A percentile compares a stretch with the other conserved stretches of the same genome.
Conservation (phyloP, 2,113 vertebrate genomes). For the Anhinga rufa region DNA sequence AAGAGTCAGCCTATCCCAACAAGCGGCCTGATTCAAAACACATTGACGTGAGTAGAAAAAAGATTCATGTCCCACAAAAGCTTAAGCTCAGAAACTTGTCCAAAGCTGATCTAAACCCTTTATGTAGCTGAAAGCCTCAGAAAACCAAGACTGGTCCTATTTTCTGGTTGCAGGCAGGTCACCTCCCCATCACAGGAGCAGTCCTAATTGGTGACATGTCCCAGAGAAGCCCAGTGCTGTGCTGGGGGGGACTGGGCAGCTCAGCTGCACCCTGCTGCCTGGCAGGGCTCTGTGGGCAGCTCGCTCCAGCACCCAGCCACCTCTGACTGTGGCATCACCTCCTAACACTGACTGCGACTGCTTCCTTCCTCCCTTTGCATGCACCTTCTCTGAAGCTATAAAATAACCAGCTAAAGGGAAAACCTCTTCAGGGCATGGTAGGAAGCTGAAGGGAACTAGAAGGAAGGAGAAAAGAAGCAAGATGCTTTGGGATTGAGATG, state of each 20-base stretch:
- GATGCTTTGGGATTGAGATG: neutral
- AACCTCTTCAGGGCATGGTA: fast-evolving
- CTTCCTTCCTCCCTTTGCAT: neutral
- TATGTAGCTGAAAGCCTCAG: slow-evolving; percentile 21
- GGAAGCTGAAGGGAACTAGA: neutral
- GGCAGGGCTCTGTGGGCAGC: neutral
- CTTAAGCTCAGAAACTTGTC: slow-evolving; percentile 16
- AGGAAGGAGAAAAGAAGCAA: neutral
- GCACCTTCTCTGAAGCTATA: neutral
- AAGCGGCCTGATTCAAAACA: slow-evolving; percentile 36
- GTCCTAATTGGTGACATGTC: neutral
- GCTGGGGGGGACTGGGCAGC: fast-evolving
- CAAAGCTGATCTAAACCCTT: slow-evolving; percentile 17
- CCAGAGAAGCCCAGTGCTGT: neutral
- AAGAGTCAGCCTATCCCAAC: neutral
- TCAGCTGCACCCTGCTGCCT: neutral
- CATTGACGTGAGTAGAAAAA: slow-evolving; percentile 46
- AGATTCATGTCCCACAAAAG: slow-evolving; percentile 42
- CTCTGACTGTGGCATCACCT: neutral
- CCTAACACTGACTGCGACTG: fast-evolving
- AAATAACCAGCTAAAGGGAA: neutral
- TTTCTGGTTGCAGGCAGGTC: slow-evolving; percentile 1
- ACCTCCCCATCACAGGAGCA: neutral
- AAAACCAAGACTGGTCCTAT: neutral
- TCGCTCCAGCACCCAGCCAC: neutral